Conservation (phyloP, 2,797 vertebrate genomes). For the Centropyge bicolor region DNA sequence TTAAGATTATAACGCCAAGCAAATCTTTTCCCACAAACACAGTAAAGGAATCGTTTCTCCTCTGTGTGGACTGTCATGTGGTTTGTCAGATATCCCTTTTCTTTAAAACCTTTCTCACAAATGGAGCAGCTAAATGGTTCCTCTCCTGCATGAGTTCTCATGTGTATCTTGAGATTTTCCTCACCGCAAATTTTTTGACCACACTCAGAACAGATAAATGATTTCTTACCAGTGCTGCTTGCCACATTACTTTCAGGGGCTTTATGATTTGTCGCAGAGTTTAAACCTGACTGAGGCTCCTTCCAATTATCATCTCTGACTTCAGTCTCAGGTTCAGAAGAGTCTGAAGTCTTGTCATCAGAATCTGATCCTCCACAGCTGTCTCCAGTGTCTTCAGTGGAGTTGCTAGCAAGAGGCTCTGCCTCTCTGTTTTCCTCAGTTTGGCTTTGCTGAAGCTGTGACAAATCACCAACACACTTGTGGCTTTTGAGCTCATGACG, state of each 20-base stretch:
- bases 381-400: background rate
- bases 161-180: background rate
- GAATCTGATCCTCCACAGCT: background rate
- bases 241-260: background rate
- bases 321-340: background rate
- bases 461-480: background rate
- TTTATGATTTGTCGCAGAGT: no score
- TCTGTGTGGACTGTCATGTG: background rate
- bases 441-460: background rate
- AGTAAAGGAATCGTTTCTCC: constrained; percentile 1
- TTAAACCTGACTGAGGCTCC: background rate
- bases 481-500: constrained; percentile 13
- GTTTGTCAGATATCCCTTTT: background rate
- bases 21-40: constrained; percentile 14
- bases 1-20: constrained; percentile 3
- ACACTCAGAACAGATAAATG: background rate
- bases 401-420: background rate
- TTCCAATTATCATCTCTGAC: background rate
- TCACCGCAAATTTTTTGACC: background rate
- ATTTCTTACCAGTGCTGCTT: background rate
- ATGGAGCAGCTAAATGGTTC: background rate
- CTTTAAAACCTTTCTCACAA: background rate
- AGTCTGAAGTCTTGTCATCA: constrained; percentile 5
- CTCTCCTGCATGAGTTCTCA: constrained; percentile 3
- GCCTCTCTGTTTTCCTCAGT: background rate